Percentiles rank a stretch among this genome's conserved stretches.
These are phyloP conservation scores for Porphyrio hochstetteri DNA, from an alignment of 2,113 vertebrate genomes.

Conservation along the genomic window DNA sequence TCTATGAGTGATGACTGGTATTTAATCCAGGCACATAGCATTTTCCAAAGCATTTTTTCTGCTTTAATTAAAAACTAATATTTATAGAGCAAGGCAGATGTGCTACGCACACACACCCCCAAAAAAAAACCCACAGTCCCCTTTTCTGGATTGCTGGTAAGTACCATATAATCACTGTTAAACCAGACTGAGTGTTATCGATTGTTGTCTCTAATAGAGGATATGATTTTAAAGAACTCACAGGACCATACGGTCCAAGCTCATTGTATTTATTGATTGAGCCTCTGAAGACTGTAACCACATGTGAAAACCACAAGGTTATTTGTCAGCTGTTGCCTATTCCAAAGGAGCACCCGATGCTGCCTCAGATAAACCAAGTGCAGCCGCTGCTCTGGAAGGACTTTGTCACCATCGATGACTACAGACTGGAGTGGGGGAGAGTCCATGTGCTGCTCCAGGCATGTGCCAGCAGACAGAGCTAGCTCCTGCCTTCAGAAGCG, in stretches of 20 bases:
- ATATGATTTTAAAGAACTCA: conserved; percentile 30
- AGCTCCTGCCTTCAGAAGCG: neutral
- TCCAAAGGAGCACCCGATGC: neutral
- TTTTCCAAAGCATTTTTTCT: neutral
- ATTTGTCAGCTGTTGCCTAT: neutral
- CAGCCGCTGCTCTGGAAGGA: fast-evolving
- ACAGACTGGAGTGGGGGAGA: neutral
- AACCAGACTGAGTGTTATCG: conserved; percentile 22
- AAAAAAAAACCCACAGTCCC: neutral
- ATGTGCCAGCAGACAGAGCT: neutral
- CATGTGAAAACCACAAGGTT: neutral
- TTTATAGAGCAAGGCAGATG: neutral
- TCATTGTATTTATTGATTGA: conserved; percentile 21
- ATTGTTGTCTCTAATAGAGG: neutral
- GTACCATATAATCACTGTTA: neutral
- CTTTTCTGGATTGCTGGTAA: neutral
- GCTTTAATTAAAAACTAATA: conserved; percentile 21
- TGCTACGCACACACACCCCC: neutral
- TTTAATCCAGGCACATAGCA: neutral
- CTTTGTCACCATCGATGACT: neutral
- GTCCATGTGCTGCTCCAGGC: fast-evolving
- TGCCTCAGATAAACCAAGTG: neutral
- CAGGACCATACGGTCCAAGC: neutral
- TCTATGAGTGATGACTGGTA: neutral
- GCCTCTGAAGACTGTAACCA: neutral